Base-by-base conservation (phyloP, 2,888 invertebrate genomes). In the Sycophila texana region DNA sequence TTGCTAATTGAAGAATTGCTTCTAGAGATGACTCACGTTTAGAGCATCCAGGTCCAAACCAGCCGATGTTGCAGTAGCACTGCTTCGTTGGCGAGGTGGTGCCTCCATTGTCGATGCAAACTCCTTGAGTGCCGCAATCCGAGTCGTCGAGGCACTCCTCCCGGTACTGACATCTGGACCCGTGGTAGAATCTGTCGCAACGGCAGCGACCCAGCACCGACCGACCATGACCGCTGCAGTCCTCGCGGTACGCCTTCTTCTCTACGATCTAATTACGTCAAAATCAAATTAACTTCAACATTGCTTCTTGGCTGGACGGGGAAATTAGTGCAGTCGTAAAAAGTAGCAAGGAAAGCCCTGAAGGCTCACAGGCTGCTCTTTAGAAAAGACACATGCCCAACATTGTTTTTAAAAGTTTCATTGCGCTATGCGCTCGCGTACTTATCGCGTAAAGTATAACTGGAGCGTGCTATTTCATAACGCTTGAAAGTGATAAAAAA, bases 11-110 rank as follows among this genome's bases (percentile, higher is more conserved):
- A 51, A 10, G 39, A 39, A 18, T 39, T 2, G 14, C 4, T 39
- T 57, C n/a, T n/a, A 3, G 57, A 12, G 16, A 20, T 13, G 12
- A 91, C 94, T 93, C 88, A 96, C 97, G 94, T 91, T 96, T 96
- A 82, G 94, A 94, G 87, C 98, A 98, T 0, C 95, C 94, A 26
- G 94, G 93, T 2, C 98, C 98, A 87, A 95, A 96, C 93, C 95
- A 97, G 18, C 98, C 98, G 74, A 94, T 92, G 79, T 96, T 95
- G 87, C 98, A 99, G 90, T 96, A 99, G 89, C 99, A 99, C 87
- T 96, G 95, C 84, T 93, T 94, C 58, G 93, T 93, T 0, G 98
- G 98, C 12, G 95, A 92, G 39, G 96, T 94, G 0, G 96, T 96
- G 2, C 97, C 94, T 81, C 94, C 93, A 20, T 96, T 92, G 87